Evolutionary conservation across 2,113 vertebrate genomes (phyloP).

Genomic region (Condylura cristata): DNA sequence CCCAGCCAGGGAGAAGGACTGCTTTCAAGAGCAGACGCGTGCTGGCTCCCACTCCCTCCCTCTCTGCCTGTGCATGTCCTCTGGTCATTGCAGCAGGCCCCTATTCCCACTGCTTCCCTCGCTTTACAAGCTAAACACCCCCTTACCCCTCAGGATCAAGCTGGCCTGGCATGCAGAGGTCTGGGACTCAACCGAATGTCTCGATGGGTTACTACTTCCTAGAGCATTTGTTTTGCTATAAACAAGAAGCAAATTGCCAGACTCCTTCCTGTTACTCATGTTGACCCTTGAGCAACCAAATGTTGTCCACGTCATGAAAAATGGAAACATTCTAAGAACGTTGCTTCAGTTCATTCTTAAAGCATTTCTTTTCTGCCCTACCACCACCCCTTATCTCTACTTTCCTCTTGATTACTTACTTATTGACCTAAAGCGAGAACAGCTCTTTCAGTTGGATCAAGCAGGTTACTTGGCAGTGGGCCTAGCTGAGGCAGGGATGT

Average conservation of each 20-base stretch:
- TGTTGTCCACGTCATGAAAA: neutral
- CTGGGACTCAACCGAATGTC: neutral
- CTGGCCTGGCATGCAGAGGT: neutral
- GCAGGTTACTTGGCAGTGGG: neutral
- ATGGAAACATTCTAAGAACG: neutral
- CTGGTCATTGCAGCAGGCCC: neutral
- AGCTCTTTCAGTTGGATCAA: neutral
- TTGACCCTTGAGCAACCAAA: neutral
- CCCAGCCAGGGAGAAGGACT: conserved; percentile 23
- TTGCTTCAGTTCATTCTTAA: neutral
- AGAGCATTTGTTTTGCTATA: neutral
- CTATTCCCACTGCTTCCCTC: neutral
- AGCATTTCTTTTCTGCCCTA: neutral
- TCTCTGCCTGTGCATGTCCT: neutral
- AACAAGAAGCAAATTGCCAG: neutral
- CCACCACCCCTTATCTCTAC: neutral
- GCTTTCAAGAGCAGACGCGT: conserved; percentile 55
- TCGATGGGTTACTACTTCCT: neutral
- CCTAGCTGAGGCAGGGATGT: neutral
- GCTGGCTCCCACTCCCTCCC: neutral
- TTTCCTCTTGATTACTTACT: conserved; percentile 34
- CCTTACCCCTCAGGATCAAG: neutral
- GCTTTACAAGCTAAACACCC: neutral
- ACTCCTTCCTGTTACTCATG: neutral
- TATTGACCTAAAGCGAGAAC: conserved; percentile 58